Percentiles rank a stretch among this genome's conserved stretches.
Conservation (phyloP, 2,888 invertebrate species). For the Hirtodrosophila trivittata region DNA sequence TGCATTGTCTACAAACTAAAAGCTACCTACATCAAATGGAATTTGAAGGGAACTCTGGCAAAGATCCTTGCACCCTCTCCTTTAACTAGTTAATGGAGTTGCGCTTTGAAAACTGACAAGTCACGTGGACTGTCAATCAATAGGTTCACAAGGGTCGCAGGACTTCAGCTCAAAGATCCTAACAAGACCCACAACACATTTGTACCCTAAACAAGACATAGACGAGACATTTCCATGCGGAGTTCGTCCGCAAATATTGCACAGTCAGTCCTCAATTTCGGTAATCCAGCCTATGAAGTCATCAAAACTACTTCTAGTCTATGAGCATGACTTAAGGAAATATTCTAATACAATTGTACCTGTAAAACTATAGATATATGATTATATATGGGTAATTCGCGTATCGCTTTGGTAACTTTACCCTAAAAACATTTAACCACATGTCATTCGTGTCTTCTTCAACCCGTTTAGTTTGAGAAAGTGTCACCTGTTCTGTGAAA, state of each 20-base stretch:
- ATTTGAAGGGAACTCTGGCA: not conserved
- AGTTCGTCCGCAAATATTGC: no score
- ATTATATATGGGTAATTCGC: conserved; percentile 8
- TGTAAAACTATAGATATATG: not conserved
- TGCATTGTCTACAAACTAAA: no score
- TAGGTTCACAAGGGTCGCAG: conserved; percentile 1
- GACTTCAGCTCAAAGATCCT: conserved; percentile 2
- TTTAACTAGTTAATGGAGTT: no score
- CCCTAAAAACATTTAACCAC: conserved; percentile 48
- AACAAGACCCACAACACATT: conserved; percentile 6
- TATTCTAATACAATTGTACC: conserved; percentile 24
- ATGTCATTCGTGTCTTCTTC: conserved; percentile 57
- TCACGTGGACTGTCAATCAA: conserved; percentile 42
- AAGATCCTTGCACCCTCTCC: not conserved
- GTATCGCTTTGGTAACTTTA: conserved; percentile 33
- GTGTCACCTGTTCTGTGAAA: conserved; percentile 64
- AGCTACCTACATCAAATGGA: not conserved
- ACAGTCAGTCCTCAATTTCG: conserved; percentile 49
- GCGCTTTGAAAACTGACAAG: conserved; percentile 23
- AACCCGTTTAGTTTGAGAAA: conserved; percentile 73
- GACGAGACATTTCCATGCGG: not conserved
- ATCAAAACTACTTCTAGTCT: conserved; percentile 49
- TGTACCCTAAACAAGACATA: conserved; percentile 29
- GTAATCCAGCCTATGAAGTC: conserved; percentile 55
- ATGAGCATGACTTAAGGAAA: conserved; percentile 58